Evolutionary conservation across 92 coral and sea anemone species (phyloP).

Genomic region (Hydrozoanthus gracilis): DNA sequence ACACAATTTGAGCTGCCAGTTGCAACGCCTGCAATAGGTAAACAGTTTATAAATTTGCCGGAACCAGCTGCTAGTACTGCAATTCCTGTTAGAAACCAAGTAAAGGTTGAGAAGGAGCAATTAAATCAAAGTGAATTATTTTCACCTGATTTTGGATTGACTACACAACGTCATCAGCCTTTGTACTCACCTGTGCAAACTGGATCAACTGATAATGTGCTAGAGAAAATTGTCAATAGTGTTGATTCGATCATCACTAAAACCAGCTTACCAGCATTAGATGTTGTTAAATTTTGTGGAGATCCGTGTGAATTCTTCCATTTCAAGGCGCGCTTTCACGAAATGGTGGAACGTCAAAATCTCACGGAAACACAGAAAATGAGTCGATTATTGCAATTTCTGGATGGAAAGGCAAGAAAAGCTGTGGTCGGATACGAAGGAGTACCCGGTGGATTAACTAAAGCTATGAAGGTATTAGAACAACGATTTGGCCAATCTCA

Average conservation of each 20-base stretch:
- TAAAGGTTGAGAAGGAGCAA: slow-evolving; percentile 11
- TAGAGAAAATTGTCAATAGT: slow-evolving; percentile 48
- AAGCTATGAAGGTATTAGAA: slow-evolving; percentile 57
- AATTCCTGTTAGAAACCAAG: slow-evolving; percentile 22
- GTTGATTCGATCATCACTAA: slow-evolving; percentile 58
- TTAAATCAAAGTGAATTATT: slow-evolving; percentile 14
- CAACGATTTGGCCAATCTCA: slow-evolving; percentile 65
- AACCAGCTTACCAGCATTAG: slow-evolving; percentile 63
- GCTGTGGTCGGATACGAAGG: slow-evolving; percentile 68
- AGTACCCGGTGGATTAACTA: slow-evolving; percentile 59
- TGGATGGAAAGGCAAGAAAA: too few species aligned
- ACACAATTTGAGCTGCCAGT: slow-evolving; percentile 45
- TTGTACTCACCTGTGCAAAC: slow-evolving; percentile 28
- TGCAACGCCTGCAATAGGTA: slow-evolving; percentile 23
- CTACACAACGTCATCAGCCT: slow-evolving; percentile 1
- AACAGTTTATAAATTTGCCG: slow-evolving; percentile 24
- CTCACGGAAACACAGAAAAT: slow-evolving; percentile 67
- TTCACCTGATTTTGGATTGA: slow-evolving; percentile 1
- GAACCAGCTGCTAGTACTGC: slow-evolving; percentile 22
- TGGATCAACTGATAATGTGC: slow-evolving; percentile 47
- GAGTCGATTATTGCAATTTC: slow-evolving; percentile 60
- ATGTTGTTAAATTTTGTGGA: slow-evolving; percentile 62
- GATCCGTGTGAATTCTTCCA: slow-evolving; percentile 55
- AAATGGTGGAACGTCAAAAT: slow-evolving; percentile 67
- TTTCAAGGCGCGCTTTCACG: slow-evolving; percentile 61